These are phyloP conservation scores for Protula sp. DNA, from an alignment of 2,888 invertebrate genomes.

Conservation along the genomic window DNA sequence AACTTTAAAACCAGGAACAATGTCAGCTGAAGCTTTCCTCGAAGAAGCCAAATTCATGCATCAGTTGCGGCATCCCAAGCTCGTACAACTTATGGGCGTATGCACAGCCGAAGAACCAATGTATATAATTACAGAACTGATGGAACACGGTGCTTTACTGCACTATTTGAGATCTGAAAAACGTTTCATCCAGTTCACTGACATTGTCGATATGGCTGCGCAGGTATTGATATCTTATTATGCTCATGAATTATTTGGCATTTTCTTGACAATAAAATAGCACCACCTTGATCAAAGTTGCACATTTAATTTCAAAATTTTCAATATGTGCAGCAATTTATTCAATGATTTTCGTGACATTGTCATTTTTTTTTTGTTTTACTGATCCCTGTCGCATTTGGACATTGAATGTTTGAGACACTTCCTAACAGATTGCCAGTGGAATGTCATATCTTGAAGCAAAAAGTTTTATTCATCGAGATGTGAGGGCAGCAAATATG, in stretches of 20 bases:
- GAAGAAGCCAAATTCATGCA: slow-evolving; percentile 99
- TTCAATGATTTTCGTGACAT: too few species aligned
- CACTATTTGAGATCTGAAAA: slow-evolving; percentile 82
- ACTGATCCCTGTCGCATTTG: too few species aligned
- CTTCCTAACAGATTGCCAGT: slow-evolving; percentile 79
- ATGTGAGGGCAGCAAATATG: slow-evolving; percentile 58
- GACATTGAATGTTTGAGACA: too few species aligned
- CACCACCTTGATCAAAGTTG: too few species aligned
- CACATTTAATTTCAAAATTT: too few species aligned
- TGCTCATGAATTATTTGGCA: too few species aligned
- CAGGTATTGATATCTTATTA: slow-evolving; percentile 64
- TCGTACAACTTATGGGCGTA: slow-evolving; percentile 90
- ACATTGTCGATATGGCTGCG: slow-evolving; percentile 90
- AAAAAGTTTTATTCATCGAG: slow-evolving; percentile 77
- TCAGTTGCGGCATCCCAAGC: slow-evolving; percentile 89
- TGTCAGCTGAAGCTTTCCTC: slow-evolving; percentile 94
- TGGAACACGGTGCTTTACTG: slow-evolving; percentile 90
- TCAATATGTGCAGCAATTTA: too few species aligned
- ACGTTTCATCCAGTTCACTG: slow-evolving; percentile 78
- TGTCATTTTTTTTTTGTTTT: too few species aligned
- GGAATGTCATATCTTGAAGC: slow-evolving; percentile 98
- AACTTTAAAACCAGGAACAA: slow-evolving; percentile 89
- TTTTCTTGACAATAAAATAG: too few species aligned
- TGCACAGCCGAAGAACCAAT: slow-evolving; percentile 91
- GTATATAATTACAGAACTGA: slow-evolving; percentile 86